Evolutionary conservation across 92 coral and sea anemone genomes (phyloP).

Genomic region (Pocillopora grandis): DNA sequence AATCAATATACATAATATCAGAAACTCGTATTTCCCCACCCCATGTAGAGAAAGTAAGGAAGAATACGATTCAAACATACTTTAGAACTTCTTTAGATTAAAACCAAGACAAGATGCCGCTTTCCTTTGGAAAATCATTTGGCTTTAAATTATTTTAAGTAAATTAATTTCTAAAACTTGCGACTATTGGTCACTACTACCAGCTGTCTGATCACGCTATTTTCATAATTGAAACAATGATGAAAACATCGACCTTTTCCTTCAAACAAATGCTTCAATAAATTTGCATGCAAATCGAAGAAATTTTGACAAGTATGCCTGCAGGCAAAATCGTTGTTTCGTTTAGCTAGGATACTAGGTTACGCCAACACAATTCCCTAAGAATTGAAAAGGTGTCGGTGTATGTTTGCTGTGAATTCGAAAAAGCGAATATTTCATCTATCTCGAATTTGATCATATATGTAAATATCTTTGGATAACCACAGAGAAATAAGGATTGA

Average conservation of each 20-base stretch:
- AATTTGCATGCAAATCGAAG: conserved; percentile 10
- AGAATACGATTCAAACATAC: background rate
- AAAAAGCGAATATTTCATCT: background rate
- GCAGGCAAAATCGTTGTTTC: background rate
- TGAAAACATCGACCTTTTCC: background rate
- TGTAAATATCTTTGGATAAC: conserved; percentile 13
- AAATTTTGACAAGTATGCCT: background rate
- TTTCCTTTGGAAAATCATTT: conserved; percentile 1
- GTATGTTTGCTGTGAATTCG: background rate
- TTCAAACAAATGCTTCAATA: background rate
- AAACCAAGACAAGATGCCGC: background rate
- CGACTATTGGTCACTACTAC: background rate
- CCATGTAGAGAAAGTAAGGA: background rate
- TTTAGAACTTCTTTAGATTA: background rate
- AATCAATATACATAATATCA: background rate
- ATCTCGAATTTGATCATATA: background rate
- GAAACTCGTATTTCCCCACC: background rate
- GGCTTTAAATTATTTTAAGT: background rate
- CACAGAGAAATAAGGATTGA: conserved; percentile 13
- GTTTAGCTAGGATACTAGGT: background rate
- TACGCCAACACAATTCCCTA: background rate
- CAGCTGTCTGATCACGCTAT: conserved; percentile 26
- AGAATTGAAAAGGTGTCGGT: background rate
- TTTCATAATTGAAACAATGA: conserved; percentile 13
- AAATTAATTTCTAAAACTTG: background rate